phyloP scores from a whole-genome alignment of 2,888 invertebrate genomes.

The Thysanoteuthis rhombus region DNA sequence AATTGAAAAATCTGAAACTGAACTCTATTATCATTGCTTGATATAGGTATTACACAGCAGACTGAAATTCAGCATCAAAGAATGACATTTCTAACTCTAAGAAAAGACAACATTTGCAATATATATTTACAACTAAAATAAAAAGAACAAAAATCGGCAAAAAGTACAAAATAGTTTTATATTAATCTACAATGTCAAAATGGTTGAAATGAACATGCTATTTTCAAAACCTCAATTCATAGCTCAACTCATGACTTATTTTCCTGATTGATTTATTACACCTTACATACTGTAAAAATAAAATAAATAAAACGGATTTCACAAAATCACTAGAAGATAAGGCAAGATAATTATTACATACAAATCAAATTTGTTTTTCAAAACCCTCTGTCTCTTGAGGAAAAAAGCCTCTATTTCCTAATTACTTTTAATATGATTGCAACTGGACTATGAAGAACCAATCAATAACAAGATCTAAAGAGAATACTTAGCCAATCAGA shows the following conservation, averaged over 20 bases:
- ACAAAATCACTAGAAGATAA: background rate
- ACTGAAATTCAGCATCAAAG: background rate
- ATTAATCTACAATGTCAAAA: background rate
- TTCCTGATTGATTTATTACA: background rate
- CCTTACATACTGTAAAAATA: background rate
- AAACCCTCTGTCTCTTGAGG: no score
- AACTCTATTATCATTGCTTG: background rate
- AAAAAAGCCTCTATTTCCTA: no score
- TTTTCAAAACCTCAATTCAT: background rate
- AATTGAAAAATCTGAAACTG: background rate
- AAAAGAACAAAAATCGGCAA: background rate
- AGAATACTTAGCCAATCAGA: background rate
- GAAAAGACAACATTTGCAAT: background rate
- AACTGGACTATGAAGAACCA: background rate
- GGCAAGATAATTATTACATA: background rate
- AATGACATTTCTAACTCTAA: background rate
- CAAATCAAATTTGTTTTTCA: background rate
- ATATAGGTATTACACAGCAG: background rate
- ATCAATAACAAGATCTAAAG: no score
- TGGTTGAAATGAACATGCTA: background rate
- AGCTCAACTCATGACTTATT: background rate
- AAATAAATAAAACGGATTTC: background rate
- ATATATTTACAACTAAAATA: background rate
- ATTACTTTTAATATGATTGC: background rate
- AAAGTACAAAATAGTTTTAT: background rate